Conservation (phyloP, 1,140 invertebrate genomes). For the Eupeodes corollae region DNA sequence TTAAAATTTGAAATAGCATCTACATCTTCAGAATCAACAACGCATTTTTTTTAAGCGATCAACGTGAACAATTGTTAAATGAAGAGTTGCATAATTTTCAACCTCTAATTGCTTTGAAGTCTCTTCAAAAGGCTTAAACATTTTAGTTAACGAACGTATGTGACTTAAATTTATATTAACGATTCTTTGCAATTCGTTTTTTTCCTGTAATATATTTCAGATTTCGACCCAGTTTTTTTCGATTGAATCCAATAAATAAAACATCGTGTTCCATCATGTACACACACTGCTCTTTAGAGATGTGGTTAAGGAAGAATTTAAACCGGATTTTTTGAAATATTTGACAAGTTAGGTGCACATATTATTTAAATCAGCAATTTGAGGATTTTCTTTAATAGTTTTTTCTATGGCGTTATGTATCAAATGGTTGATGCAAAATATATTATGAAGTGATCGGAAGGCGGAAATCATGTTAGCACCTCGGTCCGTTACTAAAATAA, state of each 20-base stretch:
- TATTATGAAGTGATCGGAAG: too few species aligned
- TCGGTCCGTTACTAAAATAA: not conserved
- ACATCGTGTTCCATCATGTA: not conserved
- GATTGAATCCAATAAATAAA: not conserved
- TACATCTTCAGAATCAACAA: not conserved
- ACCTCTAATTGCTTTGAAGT: not conserved
- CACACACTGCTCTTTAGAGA: too few species aligned
- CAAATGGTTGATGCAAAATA: too few species aligned
- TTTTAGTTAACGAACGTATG: not conserved
- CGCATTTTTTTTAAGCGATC: slow-evolving; percentile 1
- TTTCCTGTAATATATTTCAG: not conserved
- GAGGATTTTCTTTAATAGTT: too few species aligned
- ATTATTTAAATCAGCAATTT: too few species aligned
- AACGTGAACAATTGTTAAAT: not conserved
- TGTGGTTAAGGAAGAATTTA: too few species aligned
- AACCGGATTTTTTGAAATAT: too few species aligned
- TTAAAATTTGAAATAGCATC: not conserved
- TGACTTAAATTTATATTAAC: not conserved
- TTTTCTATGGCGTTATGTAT: too few species aligned
- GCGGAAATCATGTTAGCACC: too few species aligned
- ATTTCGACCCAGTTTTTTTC: not conserved
- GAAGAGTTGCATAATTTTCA: not conserved
- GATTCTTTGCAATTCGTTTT: too few species aligned
- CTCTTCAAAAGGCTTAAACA: not conserved
- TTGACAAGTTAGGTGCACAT: too few species aligned